Conservation (phyloP, 2,797 vertebrate genomes). For the Nasua narica region DNA sequence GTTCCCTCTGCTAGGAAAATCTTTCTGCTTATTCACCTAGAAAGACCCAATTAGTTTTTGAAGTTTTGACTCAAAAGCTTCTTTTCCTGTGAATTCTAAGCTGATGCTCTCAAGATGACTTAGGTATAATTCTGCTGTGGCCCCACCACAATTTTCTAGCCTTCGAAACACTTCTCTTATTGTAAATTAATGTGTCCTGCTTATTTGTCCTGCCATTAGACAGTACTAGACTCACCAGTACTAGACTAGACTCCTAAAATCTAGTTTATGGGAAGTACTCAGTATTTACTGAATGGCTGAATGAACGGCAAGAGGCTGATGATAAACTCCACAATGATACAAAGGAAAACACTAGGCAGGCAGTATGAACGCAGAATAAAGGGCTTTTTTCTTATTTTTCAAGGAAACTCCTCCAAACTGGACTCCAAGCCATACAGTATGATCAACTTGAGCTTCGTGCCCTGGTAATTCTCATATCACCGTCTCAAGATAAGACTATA, state of each 20-base stretch:
- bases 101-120: neutral
- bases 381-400: neutral
- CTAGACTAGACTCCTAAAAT: neutral
- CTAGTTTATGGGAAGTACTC: neutral
- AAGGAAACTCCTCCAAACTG: neutral
- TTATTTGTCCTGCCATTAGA: neutral
- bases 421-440: neutral
- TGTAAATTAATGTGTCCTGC: neutral
- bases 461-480: neutral
- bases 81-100: neutral
- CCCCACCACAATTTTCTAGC: neutral
- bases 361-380: neutral
- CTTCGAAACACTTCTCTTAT: neutral
- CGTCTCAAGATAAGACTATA: neutral
- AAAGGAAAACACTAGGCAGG: neutral
- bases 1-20: neutral
- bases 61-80: conserved; percentile 24
- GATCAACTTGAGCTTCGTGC: neutral
- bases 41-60: neutral
- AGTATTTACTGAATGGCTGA: neutral
- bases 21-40: neutral
- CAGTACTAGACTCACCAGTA: neutral
- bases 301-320: neutral
- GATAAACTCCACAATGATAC: neutral
- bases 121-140: neutral